Evolutionary conservation across 2,113 vertebrate genomes (phyloP), one percentile per base, ranked within the genome.

Genomic region (Thunnus thynnus): DNA sequence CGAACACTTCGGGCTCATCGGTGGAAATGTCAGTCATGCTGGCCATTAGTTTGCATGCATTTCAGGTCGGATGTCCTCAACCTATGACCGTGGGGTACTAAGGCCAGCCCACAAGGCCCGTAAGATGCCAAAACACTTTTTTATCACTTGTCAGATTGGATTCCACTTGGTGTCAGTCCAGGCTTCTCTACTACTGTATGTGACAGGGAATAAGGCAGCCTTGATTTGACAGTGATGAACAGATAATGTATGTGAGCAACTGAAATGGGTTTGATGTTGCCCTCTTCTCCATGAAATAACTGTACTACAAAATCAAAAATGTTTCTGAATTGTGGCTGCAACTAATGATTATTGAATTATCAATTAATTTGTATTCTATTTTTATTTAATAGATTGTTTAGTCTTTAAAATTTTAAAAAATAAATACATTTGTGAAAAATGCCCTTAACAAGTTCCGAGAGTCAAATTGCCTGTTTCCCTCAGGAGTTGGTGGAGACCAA

Each of bases 31-130:
- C 94, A 94, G 87, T 94, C 94, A 95, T 73, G 80, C 71, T 25
- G 82, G 74, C 92, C 93, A 93, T 94, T 94, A 91, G 90, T 93
- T 93, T 94, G 91, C 91, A 93, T 91, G 93, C 88, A 93, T 88
- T 94, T 95, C 93, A 93, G 93, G 93, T 94, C 82, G 80, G 87
- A 94, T 94, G 94, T 94, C 92, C 91, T 93, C 93, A 94, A 91
- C 92, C 93, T 89, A 90, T 85, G 88, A 94, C 93, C 83, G 81
- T 78, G 72, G 90, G 88, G 86, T 85, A 91, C 76, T 65, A 64
- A 84, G 83, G 89, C 87, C 78, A 86, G 89, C 81, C 93, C 88
- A 88, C 85, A 55, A 93, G 90, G 86, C 86, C 85, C 77, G 81
- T 88, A 88, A 90, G 89, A 89, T 92, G 92, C 90, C 92, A 91